Percentiles rank a stretch among this genome's conserved stretches.
phyloP scores from a whole-genome alignment of 2,888 invertebrate genomes.

The Trileptium ribeirensis region DNA sequence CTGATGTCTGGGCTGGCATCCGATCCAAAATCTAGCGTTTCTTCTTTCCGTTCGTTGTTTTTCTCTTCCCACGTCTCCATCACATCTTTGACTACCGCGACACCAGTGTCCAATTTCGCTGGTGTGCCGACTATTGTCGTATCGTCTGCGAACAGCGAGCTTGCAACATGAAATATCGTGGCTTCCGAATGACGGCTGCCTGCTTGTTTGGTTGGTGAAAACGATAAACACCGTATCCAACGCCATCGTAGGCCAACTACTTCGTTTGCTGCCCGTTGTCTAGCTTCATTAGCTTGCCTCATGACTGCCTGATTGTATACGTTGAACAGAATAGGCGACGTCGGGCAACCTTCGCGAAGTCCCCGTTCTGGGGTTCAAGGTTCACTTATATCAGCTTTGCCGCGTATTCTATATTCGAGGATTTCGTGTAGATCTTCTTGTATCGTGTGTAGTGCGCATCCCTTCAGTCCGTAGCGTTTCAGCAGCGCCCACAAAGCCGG shows the following conservation, averaged over 20 bases:
- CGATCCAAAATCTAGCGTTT: not conserved
- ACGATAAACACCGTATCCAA: not conserved
- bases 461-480: not conserved
- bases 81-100: not conserved
- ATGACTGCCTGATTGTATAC: not conserved
- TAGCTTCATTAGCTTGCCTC: not conserved
- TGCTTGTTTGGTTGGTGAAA: not conserved
- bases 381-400: not conserved
- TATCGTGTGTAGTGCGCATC: not conserved
- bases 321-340: not conserved
- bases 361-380: not conserved
- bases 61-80: not conserved
- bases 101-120: not conserved
- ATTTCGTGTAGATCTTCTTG: not conserved
- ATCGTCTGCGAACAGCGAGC: not conserved
- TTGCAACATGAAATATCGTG: not conserved
- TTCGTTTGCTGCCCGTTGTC: not conserved
- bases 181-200: not conserved
- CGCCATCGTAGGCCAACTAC: not conserved
- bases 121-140: not conserved
- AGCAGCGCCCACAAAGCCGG: not conserved
- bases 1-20: not conserved
- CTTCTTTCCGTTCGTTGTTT: not conserved
- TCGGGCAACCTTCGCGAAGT: not conserved
- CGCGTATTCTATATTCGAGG: not conserved